Evolutionary conservation across 1,140 invertebrate genomes (phyloP).

Genomic region (Nomia melanderi): DNA sequence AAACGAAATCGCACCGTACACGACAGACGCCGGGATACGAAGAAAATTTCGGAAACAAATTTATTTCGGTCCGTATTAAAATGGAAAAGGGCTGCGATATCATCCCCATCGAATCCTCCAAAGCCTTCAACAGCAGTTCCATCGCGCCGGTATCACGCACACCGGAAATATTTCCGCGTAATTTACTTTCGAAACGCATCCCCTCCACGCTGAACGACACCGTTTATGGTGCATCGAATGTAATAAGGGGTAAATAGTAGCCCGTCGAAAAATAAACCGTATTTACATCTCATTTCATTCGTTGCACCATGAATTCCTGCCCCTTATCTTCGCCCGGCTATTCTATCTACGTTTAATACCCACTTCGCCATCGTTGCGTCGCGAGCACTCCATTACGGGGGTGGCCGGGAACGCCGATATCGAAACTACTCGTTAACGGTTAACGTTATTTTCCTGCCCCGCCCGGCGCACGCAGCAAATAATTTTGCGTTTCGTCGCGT

Average conservation of each 20-base stretch:
- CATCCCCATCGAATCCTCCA: neutral
- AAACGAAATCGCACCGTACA: too few species aligned
- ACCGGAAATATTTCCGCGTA: slow-evolving; percentile 3
- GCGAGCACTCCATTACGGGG: slow-evolving; percentile 15
- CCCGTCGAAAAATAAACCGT: slow-evolving; percentile 3
- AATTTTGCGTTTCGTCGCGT: slow-evolving; percentile 25
- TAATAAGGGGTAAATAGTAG: slow-evolving; percentile 21
- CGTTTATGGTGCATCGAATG: slow-evolving; percentile 4
- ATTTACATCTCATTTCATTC: slow-evolving; percentile 25
- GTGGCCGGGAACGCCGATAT: slow-evolving; percentile 13
- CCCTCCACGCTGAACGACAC: neutral
- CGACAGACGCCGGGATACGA: too few species aligned
- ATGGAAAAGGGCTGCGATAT: neutral
- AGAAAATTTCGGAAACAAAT: too few species aligned
- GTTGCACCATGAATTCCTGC: neutral
- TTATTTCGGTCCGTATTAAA: too few species aligned
- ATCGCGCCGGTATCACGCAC: neutral
- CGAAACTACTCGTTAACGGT: slow-evolving; percentile 32
- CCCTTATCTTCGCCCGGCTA: slow-evolving; percentile 22
- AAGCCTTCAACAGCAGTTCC: neutral
- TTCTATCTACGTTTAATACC: slow-evolving; percentile 36
- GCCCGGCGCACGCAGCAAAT: neutral
- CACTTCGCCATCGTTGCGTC: slow-evolving; percentile 14
- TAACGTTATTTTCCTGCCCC: slow-evolving; percentile 17
- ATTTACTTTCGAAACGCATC: slow-evolving; percentile 4